phyloP scores from a whole-genome alignment of 2,888 invertebrate genomes.

The Colletes collaris region DNA sequence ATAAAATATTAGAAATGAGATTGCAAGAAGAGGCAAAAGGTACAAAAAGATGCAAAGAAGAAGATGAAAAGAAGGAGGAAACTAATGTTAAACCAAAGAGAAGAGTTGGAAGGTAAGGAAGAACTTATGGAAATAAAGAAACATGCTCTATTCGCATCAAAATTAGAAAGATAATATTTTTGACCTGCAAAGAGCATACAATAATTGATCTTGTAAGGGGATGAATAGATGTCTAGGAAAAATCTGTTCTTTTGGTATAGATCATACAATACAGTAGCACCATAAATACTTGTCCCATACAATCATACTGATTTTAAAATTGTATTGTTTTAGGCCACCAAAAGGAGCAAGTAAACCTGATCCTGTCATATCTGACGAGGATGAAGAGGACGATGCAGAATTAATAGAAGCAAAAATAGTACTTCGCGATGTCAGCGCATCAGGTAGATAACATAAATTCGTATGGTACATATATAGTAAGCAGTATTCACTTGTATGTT shows the following conservation, averaged over 20 bases:
- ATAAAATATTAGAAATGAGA: slow-evolving; percentile 78
- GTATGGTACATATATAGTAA: slow-evolving; percentile 19
- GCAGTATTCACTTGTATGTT: slow-evolving; percentile 23
- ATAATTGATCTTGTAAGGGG: slow-evolving; percentile 74
- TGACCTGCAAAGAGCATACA: slow-evolving; percentile 81
- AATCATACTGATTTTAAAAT: slow-evolving; percentile 35
- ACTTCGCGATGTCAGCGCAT: slow-evolving; percentile 81
- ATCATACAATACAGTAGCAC: slow-evolving; percentile 69
- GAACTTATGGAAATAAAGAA: slow-evolving; percentile 3
- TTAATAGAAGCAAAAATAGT: slow-evolving; percentile 84
- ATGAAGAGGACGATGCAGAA: slow-evolving; percentile 83
- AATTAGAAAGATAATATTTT: slow-evolving; percentile 75
- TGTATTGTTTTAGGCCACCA: slow-evolving; percentile 73
- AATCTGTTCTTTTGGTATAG: slow-evolving; percentile 77
- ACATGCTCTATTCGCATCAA: slow-evolving; percentile 79
- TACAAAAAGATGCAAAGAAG: slow-evolving; percentile 74
- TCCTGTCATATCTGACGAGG: slow-evolving; percentile 76
- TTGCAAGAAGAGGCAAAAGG: slow-evolving; percentile 75
- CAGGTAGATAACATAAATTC: slow-evolving; percentile 67
- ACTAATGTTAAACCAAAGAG: slow-evolving; percentile 80
- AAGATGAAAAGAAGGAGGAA: slow-evolving; percentile 76
- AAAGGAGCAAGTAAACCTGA: slow-evolving; percentile 75
- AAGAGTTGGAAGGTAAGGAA: slow-evolving; percentile 79
- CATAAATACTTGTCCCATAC: not conserved
- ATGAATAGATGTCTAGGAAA: slow-evolving; percentile 68